Evolutionary conservation across 2,888 invertebrate species (phyloP).

Genomic region (Volucella inflata): DNA sequence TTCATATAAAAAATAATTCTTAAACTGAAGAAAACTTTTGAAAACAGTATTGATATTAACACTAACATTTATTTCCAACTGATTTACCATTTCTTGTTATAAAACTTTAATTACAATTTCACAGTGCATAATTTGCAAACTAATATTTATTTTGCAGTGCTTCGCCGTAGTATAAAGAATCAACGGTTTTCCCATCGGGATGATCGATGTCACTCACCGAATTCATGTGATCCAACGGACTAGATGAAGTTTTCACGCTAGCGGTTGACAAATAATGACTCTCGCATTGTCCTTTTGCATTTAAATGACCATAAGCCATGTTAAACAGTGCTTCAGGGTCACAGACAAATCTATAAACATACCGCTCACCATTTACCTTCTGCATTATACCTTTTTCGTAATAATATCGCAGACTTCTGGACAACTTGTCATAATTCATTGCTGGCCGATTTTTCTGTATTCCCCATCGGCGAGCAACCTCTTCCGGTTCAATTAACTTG

Average conservation of each 20-base stretch:
- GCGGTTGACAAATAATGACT: conserved; percentile 69
- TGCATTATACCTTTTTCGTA: conserved; percentile 99
- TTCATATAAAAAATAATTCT: no score
- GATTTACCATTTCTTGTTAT: conserved; percentile 38
- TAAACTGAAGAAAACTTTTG: no score
- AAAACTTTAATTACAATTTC: conserved; percentile 58
- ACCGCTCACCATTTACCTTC: conserved; percentile 97
- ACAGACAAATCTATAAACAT: conserved; percentile 98
- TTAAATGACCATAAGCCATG: conserved; percentile 87
- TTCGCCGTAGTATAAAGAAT: conserved; percentile 58
- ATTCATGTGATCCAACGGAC: conserved; percentile 51
- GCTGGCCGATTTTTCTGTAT: conserved; percentile 98
- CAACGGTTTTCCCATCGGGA: conserved; percentile 55
- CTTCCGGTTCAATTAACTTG: conserved; percentile 97
- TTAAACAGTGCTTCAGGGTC: conserved; percentile 96
- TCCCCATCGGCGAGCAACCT: conserved; percentile 97
- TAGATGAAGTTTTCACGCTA: conserved; percentile 57
- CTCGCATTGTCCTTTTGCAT: conserved; percentile 76
- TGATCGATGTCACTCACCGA: conserved; percentile 61
- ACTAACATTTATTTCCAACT: conserved; percentile 74
- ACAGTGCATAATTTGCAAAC: conserved; percentile 33
- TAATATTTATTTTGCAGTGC: conserved; percentile 68
- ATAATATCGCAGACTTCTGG: conserved; percentile 96
- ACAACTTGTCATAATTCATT: conserved; percentile 98
- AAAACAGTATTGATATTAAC: conserved; percentile 37